A percentile compares a stretch with the other conserved stretches of the same genome.
phyloP scores from a whole-genome alignment of 30 jellyfish, hydroid and myxozoan species.

The Aurelia sp. region DNA sequence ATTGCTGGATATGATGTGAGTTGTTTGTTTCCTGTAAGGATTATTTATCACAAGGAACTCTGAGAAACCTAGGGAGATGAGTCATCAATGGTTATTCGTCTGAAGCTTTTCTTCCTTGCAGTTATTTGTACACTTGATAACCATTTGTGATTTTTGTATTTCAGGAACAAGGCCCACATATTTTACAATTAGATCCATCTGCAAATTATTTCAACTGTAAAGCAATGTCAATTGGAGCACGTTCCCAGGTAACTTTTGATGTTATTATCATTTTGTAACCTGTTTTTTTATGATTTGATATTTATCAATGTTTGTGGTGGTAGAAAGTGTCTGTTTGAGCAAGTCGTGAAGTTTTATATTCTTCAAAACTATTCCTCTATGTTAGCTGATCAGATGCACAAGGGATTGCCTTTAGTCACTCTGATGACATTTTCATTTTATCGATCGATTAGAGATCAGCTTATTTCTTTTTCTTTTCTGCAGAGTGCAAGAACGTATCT shows the following conservation, averaged over 20 bases:
- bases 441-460: neutral
- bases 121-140: too few species aligned
- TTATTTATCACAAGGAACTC: too few species aligned
- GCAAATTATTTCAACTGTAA: slow-evolving; percentile 97
- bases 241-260: slow-evolving; percentile 88
- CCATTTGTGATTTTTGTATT: neutral
- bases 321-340: neutral
- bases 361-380: neutral
- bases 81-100: neutral
- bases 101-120: neutral
- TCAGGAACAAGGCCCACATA: slow-evolving; percentile 98
- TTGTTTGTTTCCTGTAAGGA: neutral
- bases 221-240: slow-evolving; percentile 98
- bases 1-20: slow-evolving; percentile 99
- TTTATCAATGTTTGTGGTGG: neutral
- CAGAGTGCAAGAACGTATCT: slow-evolving; percentile 99
- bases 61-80: neutral
- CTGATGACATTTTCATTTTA: neutral
- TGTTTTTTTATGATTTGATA: neutral
- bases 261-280: neutral
- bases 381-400: neutral
- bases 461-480: neutral
- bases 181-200: slow-evolving; percentile 97
- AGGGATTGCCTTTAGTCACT: neutral
- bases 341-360: neutral